A percentile compares a stretch with the other conserved stretches of the same genome.
phyloP scores from a whole-genome alignment of 2,797 vertebrate species.

The Cyprinella venusta region DNA sequence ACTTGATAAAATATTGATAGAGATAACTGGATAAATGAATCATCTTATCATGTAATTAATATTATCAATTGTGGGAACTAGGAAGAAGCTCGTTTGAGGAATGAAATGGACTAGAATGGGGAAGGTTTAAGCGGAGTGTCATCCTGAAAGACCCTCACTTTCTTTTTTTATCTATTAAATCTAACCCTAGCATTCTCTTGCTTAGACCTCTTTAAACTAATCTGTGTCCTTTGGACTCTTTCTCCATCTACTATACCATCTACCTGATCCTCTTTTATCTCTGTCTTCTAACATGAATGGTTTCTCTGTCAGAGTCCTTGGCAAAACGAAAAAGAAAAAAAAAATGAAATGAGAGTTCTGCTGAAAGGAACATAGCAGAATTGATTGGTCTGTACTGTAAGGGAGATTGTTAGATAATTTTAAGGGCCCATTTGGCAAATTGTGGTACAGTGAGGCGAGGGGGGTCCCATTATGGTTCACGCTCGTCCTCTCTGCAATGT shows the following conservation, averaged over 20 bases:
- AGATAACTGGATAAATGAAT: neutral
- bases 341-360: slow-evolving; percentile 35
- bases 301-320: slow-evolving; percentile 31
- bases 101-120: neutral
- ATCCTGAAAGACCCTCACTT: neutral
- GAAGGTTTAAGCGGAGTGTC: neutral
- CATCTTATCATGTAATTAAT: neutral
- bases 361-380: slow-evolving; percentile 41
- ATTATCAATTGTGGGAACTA: too few species aligned
- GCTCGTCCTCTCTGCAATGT: slow-evolving; percentile 9
- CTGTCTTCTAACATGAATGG: slow-evolving; percentile 12
- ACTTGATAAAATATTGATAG: too few species aligned
- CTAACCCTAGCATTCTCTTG: neutral
- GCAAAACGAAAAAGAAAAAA: neutral
- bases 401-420: slow-evolving; percentile 44
- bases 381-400: slow-evolving; percentile 57
- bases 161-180: slow-evolving; percentile 15
- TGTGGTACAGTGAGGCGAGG: slow-evolving; percentile 26
- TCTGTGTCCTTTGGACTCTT: slow-evolving; percentile 20
- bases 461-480: slow-evolving; percentile 47
- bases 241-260: slow-evolving; percentile 23
- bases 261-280: slow-evolving; percentile 20
- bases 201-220: slow-evolving; percentile 2
- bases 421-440: slow-evolving; percentile 50
- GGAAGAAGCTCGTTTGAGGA: neutral